A percentile compares a stretch with the other conserved stretches of the same genome.
phyloP scores from a whole-genome alignment of 2,113 vertebrate species.

The Cololabis saira region DNA sequence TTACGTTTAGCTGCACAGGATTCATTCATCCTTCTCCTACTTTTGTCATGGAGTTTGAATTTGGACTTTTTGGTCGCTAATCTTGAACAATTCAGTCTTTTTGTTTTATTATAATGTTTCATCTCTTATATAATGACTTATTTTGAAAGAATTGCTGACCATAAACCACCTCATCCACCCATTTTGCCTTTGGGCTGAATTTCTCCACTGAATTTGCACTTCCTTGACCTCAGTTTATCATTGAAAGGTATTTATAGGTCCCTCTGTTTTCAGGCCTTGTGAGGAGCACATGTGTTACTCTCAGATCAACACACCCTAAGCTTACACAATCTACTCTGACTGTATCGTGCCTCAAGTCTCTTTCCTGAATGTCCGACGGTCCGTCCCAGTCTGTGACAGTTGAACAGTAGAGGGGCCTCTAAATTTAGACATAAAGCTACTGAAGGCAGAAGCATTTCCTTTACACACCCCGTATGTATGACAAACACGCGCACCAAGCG shows the following conservation, averaged over 20 bases:
- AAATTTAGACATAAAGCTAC: conserved; percentile 67
- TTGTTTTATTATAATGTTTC: too few relatives aligned
- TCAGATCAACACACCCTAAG: conserved; percentile 12
- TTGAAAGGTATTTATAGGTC: conserved; percentile 45
- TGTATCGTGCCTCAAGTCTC: conserved; percentile 40
- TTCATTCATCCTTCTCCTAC: too few relatives aligned
- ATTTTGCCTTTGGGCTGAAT: not conserved
- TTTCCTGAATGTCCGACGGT: conserved; percentile 59
- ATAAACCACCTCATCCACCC: not conserved
- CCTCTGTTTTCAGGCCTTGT: conserved; percentile 17
- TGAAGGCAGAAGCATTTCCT: conserved; percentile 69
- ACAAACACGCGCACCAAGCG: conserved; percentile 20
- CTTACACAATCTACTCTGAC: conserved; percentile 21
- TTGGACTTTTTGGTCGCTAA: too few relatives aligned
- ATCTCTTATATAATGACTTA: not conserved
- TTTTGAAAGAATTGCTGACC: not conserved
- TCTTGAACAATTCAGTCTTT: too few relatives aligned
- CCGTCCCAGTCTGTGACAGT: conserved; percentile 50
- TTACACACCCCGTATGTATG: conserved; percentile 22
- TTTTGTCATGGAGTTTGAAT: too few relatives aligned
- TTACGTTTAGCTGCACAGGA: too few relatives aligned
- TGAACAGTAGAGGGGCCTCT: conserved; percentile 50
- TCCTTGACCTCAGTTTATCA: conserved; percentile 2
- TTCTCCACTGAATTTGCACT: not conserved
- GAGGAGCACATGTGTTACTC: conserved; percentile 45